These are phyloP conservation scores for Pimephales promelas DNA, from an alignment of 2,113 vertebrate genomes.

Conservation along the genomic window DNA sequence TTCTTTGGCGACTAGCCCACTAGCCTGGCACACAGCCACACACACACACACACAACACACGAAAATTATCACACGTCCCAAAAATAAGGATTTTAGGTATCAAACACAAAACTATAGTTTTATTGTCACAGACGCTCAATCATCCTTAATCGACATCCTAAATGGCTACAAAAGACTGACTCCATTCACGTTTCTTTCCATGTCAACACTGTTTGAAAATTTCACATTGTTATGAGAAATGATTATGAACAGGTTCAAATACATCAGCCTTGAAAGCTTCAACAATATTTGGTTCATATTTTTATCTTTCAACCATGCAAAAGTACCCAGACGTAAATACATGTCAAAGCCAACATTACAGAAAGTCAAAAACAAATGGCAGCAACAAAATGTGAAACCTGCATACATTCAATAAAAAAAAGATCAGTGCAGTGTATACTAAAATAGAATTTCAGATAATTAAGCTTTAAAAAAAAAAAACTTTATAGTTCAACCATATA, in stretches of 20 bases:
- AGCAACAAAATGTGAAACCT: not conserved
- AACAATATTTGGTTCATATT: not conserved
- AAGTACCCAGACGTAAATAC: not conserved
- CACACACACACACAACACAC: too few relatives aligned
- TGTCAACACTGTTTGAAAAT: not conserved
- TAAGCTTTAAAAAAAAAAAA: not conserved
- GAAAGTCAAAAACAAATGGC: not conserved
- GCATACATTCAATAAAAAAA: not conserved
- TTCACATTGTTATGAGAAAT: not conserved
- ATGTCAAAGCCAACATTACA: not conserved
- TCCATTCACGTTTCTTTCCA: not conserved
- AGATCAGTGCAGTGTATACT: not conserved
- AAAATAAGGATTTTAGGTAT: not conserved
- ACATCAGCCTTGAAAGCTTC: not conserved
- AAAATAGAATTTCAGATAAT: constrained; percentile 2
- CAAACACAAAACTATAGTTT: not conserved
- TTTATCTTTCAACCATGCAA: not conserved
- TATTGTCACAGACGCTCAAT: constrained; percentile 13
- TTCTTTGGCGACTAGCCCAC: too few relatives aligned
- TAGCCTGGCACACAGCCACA: too few relatives aligned
- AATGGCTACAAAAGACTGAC: not conserved
- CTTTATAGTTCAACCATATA: not conserved
- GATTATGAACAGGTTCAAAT: not conserved
- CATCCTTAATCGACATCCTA: not conserved
- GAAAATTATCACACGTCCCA: too few relatives aligned